Conservation (phyloP, 2,113 vertebrate genomes). For the Cryptomyrus ogoouensis region DNA sequence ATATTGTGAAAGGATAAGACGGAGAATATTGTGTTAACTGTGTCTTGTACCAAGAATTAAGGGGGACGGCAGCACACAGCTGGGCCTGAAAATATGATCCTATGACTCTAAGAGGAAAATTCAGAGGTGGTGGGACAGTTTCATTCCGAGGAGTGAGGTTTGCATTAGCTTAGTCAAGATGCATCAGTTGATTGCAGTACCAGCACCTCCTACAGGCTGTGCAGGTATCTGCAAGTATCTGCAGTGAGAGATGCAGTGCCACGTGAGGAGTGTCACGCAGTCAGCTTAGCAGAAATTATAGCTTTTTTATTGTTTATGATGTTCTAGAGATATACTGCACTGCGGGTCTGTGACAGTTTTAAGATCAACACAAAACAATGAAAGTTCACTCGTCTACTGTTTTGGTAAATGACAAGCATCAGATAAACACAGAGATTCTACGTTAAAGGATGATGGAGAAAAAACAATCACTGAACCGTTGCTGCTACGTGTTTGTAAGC, state of each 20-base stretch:
- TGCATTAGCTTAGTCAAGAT: neutral
- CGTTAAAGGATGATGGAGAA: neutral
- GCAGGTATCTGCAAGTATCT: neutral
- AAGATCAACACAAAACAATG: neutral
- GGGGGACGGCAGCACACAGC: neutral
- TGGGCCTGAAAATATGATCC: neutral
- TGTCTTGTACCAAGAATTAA: neutral
- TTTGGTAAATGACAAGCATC: neutral
- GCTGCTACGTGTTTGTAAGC: neutral
- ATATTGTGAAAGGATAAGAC: neutral
- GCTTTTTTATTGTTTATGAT: neutral
- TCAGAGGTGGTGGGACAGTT: neutral
- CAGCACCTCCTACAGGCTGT: neutral
- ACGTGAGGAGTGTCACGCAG: neutral
- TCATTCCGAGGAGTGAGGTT: neutral
- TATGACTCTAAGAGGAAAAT: neutral
- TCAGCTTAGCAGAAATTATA: neutral
- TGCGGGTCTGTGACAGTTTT: neutral
- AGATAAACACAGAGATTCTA: neutral
- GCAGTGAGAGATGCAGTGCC: neutral
- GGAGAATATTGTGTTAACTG: neutral
- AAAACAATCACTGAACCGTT: neutral
- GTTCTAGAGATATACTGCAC: neutral
- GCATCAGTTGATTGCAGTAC: neutral
- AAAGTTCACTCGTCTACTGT: neutral